Conservation (phyloP, 2,888 invertebrate genomes). For the Drosophila birchii region DNA sequence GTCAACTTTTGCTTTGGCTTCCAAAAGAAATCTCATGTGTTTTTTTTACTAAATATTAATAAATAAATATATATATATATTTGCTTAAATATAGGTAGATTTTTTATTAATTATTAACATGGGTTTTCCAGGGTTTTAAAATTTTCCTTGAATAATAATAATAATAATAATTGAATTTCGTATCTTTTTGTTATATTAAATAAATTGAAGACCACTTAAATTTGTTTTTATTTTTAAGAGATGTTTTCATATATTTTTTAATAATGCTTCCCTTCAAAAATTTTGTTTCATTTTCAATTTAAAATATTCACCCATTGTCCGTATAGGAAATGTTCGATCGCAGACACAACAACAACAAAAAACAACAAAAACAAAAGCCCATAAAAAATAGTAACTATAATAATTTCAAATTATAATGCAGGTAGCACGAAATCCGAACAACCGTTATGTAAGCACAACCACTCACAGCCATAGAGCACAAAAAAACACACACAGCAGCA, state of each 20-base stretch:
- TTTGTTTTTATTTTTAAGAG: not conserved
- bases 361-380: constrained; percentile 1
- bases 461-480: not conserved
- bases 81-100: not conserved
- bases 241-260: not conserved
- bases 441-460: constrained; percentile 73
- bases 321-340: constrained; percentile 42
- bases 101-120: not conserved
- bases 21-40: constrained; percentile 41
- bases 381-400: constrained; percentile 44
- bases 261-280: not conserved
- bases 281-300: constrained; percentile 4
- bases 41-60: not conserved
- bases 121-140: too few relatives aligned
- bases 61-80: not conserved
- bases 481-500: not conserved
- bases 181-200: not conserved
- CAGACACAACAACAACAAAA: constrained; percentile 20
- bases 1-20: constrained; percentile 63
- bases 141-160: not conserved
- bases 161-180: too few relatives aligned
- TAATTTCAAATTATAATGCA: constrained; percentile 56
- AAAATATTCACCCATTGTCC: constrained; percentile 15
- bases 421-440: constrained; percentile 47
- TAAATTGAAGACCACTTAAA: not conserved